Evolutionary conservation across 2,113 vertebrate genomes (phyloP).

Genomic region (Numenius arquata): DNA sequence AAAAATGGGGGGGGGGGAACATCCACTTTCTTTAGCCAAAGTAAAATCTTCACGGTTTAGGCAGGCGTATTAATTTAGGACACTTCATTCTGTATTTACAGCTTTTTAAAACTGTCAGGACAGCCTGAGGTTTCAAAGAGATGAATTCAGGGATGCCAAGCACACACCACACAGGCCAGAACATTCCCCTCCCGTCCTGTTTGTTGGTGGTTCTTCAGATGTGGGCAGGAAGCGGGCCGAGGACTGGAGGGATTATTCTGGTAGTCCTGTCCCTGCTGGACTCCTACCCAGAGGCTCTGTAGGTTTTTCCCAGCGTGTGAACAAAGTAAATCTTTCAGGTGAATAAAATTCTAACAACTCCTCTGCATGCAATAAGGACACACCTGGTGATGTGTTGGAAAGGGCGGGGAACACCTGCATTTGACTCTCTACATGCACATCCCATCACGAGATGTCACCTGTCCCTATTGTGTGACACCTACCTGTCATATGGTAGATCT

Average conservation of each 20-base stretch:
- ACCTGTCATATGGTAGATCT: background rate
- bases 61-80: background rate
- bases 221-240: background rate
- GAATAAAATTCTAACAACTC: background rate
- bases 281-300: background rate
- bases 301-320: background rate
- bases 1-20: background rate
- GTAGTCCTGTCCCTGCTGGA: background rate
- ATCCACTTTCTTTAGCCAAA: background rate
- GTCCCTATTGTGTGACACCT: background rate
- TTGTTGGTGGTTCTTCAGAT: conserved; percentile 31
- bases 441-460: rapidly evolving
- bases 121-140: conserved; percentile 26
- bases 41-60: background rate
- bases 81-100: background rate
- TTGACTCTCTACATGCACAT: background rate
- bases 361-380: background rate
- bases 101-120: background rate
- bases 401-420: background rate
- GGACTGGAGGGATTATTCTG: background rate
- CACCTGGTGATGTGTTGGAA: background rate
- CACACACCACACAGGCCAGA: background rate
- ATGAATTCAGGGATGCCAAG: background rate
- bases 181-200: background rate
- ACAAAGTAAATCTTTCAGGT: background rate